Evolutionary conservation across 2,797 vertebrate genomes (phyloP).

Genomic region (Chanos chanos): DNA sequence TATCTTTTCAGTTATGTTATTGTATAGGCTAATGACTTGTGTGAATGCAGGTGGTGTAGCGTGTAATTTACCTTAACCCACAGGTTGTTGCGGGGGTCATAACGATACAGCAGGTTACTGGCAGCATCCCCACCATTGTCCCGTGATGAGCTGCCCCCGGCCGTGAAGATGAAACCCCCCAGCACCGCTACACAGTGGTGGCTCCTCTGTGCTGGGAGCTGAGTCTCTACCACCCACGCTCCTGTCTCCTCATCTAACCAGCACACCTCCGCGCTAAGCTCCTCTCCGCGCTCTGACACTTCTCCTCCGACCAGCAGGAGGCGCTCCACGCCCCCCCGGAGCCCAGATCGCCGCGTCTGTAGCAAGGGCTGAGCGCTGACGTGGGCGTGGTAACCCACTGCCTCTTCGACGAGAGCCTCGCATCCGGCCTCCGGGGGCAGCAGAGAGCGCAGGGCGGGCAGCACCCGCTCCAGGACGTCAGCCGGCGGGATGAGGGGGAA

Average conservation of each 20-base stretch:
- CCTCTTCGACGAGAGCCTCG: slow-evolving; percentile 83
- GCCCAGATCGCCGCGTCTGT: slow-evolving; percentile 74
- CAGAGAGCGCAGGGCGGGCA: slow-evolving; percentile 77
- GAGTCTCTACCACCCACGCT: slow-evolving; percentile 82
- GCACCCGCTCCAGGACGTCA: slow-evolving; percentile 75
- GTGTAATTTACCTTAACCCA: slow-evolving; percentile 92
- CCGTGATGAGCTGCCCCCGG: slow-evolving; percentile 88
- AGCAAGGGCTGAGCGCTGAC: slow-evolving; percentile 81
- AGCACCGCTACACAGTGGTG: slow-evolving; percentile 89
- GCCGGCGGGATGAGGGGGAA: slow-evolving; percentile 83
- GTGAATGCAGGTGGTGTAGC: too few species aligned
- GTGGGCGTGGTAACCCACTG: slow-evolving; percentile 78
- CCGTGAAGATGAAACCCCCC: slow-evolving; percentile 89
- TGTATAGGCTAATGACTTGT: too few species aligned
- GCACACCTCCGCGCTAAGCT: slow-evolving; percentile 87
- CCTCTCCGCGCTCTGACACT: slow-evolving; percentile 87
- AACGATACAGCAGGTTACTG: slow-evolving; percentile 90
- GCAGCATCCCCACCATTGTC: slow-evolving; percentile 88
- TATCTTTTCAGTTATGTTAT: too few species aligned
- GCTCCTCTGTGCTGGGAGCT: slow-evolving; percentile 83
- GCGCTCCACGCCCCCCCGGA: slow-evolving; percentile 76
- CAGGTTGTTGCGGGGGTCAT: slow-evolving; percentile 89
- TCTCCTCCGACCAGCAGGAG: slow-evolving; percentile 92
- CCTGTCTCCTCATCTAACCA: slow-evolving; percentile 75
- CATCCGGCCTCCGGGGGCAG: slow-evolving; percentile 78